Evolutionary conservation across 1,140 invertebrate species (phyloP), one percentile per base, ranked within the genome.

Genomic region (Rhopalosiphum maidis): DNA sequence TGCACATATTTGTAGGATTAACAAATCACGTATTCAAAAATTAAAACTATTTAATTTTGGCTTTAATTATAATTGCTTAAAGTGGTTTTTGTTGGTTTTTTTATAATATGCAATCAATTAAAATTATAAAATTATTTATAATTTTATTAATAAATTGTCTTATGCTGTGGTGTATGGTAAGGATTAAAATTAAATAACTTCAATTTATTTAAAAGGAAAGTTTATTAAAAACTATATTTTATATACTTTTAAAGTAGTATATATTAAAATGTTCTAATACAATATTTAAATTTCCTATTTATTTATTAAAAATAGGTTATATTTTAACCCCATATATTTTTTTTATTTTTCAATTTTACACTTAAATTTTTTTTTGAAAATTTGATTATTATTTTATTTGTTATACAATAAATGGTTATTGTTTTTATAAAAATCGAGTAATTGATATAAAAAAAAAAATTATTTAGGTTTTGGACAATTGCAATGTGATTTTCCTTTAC

Each of bases 61-160:
- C 89, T 90, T 90, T 41, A 68, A 90, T 41, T 90, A 68, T 68
- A 90, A 43, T 90, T 90, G 89, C 89, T 90, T 90, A 43, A 68
- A 68, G 41, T 30, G 54, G 89, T 68, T 68, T 89, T 90, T 60
- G 89, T 90, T 68, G 37, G 89, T 43, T 90, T 90, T 68, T 89
- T 25, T 68, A n/a, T 88, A 7, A 35, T 21, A 51, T 89, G 51
- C 41, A 60, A 60, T 3, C 9, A 9, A 90, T 22, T 90, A 0
- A 90, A 90, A 55, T 90, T 90, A 22, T 90, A 0, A 90, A 90
- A 55, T 90, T 90, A 22, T 11, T 90, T 68, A 8, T 48, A 68
- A 7, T 90, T 90, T 43, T 90, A 90, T 89, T 54, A 60, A 60
- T 60, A 60, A 90, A 60, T 90, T 35, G 54, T 90, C 35, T 60